Evolutionary conservation across 2,113 vertebrate genomes (phyloP).

Genomic region (Cepphus grylle): DNA sequence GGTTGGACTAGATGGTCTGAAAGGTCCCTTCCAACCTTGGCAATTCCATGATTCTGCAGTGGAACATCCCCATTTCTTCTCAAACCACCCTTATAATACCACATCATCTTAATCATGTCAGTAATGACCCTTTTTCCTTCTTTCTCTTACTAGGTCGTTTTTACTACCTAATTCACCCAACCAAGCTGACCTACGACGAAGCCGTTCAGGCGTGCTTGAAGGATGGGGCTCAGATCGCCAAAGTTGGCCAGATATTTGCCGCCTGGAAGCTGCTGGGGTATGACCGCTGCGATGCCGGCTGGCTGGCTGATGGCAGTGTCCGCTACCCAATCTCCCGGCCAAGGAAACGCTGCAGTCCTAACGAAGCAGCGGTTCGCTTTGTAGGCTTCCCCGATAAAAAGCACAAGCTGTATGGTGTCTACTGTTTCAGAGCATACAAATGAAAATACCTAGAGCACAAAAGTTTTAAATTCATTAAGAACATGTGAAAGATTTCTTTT

Average conservation of each 20-base stretch:
- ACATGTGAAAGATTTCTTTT: slow-evolving; percentile 75
- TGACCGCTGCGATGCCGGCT: slow-evolving; percentile 93
- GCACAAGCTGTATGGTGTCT: slow-evolving; percentile 91
- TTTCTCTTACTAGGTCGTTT: slow-evolving; percentile 76
- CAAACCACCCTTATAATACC: fast-evolving
- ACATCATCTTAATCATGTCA: fast-evolving
- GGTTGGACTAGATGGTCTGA: too few species aligned
- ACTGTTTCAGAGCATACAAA: slow-evolving; percentile 85
- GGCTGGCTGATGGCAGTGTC: slow-evolving; percentile 94
- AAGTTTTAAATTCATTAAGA: slow-evolving; percentile 44
- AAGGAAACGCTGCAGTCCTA: slow-evolving; percentile 92
- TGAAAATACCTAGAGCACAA: slow-evolving; percentile 57
- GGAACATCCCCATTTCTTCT: background rate
- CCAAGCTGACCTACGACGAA: slow-evolving; percentile 85
- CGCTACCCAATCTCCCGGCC: slow-evolving; percentile 94
- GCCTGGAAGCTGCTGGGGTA: slow-evolving; percentile 93
- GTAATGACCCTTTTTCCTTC: background rate
- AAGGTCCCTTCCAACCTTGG: too few species aligned
- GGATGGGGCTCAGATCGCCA: slow-evolving; percentile 87
- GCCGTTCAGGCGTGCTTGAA: slow-evolving; percentile 85
- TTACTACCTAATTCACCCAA: slow-evolving; percentile 89
- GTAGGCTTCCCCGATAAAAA: slow-evolving; percentile 90
- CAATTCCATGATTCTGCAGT: background rate
- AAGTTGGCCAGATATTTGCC: slow-evolving; percentile 90
- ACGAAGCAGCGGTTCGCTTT: slow-evolving; percentile 88